A percentile compares a stretch with the other conserved stretches of the same genome.
Evolutionary conservation across 2,797 vertebrate species (phyloP).

Genomic region (Chelonia mydas): DNA sequence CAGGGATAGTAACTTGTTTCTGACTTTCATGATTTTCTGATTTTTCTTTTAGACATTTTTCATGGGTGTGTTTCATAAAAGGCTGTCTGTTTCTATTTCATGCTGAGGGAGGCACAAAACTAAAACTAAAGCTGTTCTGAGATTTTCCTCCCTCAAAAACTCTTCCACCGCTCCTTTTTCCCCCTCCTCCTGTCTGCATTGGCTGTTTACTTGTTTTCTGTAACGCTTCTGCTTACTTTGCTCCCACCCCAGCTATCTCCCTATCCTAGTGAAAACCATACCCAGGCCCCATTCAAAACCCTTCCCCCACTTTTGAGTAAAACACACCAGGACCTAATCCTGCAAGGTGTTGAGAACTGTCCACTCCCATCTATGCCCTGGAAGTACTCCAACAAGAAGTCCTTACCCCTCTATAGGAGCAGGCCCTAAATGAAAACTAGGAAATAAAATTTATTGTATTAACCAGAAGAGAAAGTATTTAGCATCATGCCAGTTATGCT

Average conservation of each 20-base stretch:
- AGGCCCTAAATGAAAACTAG: not conserved
- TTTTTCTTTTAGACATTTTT: constrained; percentile 20
- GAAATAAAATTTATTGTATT: not conserved
- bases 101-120: not conserved
- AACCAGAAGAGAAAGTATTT: not conserved
- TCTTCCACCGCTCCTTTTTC: not conserved
- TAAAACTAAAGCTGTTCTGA: not conserved
- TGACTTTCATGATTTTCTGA: not conserved
- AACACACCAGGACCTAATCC: not conserved
- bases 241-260: not conserved
- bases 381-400: not conserved
- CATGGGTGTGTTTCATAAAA: not conserved
- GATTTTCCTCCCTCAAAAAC: not conserved
- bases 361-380: not conserved
- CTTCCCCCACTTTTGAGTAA: not conserved
- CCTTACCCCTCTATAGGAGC: not conserved
- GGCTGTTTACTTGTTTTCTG: not conserved
- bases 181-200: not conserved
- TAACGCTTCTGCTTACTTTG: not conserved
- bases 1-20: not conserved
- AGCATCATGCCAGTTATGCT: not conserved
- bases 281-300: not conserved
- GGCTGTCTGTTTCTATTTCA: not conserved
- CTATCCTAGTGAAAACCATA: not conserved
- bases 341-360: not conserved